Conservation (phyloP, 2,797 vertebrate genomes). For the Cetoscarus ocellatus region DNA sequence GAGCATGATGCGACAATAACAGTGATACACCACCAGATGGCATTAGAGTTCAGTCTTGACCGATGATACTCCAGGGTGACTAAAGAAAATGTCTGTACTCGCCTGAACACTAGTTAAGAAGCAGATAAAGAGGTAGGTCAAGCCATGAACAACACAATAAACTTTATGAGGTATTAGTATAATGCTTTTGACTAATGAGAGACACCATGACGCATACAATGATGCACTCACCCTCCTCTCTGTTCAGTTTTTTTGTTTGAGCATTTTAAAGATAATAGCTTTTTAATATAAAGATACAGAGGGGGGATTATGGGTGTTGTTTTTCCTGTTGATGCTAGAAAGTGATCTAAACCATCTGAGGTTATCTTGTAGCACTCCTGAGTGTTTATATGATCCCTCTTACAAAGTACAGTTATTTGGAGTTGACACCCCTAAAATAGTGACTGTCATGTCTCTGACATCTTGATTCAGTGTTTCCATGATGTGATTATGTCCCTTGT, state of each 20-base stretch:
- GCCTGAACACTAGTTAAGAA: too few relatives aligned
- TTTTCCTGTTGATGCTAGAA: not conserved
- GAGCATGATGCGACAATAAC: not conserved
- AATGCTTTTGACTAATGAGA: too few relatives aligned
- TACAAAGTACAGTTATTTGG: constrained; percentile 16
- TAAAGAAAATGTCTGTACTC: too few relatives aligned
- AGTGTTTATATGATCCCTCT: not conserved
- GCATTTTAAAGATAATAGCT: not conserved
- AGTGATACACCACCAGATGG: constrained; percentile 66
- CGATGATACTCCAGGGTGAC: not conserved
- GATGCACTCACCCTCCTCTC: not conserved
- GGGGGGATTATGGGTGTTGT: not conserved
- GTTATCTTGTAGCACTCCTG: not conserved
- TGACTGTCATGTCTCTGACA: constrained; percentile 7
- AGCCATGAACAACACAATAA: too few relatives aligned
- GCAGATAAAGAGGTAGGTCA: too few relatives aligned
- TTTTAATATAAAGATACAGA: not conserved
- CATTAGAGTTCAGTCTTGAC: constrained; percentile 13
- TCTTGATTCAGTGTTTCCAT: constrained; percentile 59
- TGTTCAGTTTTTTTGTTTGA: not conserved
- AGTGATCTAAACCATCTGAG: not conserved
- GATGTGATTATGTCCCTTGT: constrained; percentile 28
- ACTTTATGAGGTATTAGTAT: too few relatives aligned
- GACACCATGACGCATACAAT: too few relatives aligned
- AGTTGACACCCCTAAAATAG: constrained; percentile 35